Percentiles rank a stretch among this genome's conserved stretches.
Evolutionary conservation across 1,140 invertebrate species (phyloP).

Genomic region (Aphelenchoides besseyi): DNA sequence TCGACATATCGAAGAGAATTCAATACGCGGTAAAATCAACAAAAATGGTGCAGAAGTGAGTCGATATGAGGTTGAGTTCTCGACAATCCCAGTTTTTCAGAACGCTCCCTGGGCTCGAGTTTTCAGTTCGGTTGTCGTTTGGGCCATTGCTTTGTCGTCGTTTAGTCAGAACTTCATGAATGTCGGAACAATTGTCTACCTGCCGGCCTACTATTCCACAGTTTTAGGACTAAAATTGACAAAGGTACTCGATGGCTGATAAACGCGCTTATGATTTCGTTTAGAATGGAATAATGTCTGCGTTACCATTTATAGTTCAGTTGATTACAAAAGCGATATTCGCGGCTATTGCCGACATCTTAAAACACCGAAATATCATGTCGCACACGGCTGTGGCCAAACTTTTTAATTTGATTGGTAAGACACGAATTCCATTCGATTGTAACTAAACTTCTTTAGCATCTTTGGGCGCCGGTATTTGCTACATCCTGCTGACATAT

Average conservation of each 20-base stretch:
- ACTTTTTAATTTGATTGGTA: conserved; percentile 57
- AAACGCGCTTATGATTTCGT: conserved; percentile 16
- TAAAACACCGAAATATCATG: conserved; percentile 32
- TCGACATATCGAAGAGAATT: conserved; percentile 36
- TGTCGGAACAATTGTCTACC: conserved; percentile 60
- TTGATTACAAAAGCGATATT: conserved; percentile 60
- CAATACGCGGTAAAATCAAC: conserved; percentile 5
- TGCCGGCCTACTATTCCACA: conserved; percentile 60
- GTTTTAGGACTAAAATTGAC: conserved; percentile 54
- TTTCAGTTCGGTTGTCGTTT: conserved; percentile 52
- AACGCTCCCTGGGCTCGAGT: conserved; percentile 43
- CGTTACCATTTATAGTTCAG: conserved; percentile 59
- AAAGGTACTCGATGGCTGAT: background rate
- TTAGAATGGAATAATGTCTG: conserved; percentile 60
- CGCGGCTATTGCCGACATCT: conserved; percentile 53
- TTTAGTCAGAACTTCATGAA: conserved; percentile 61
- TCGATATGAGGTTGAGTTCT: no score
- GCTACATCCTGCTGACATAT: conserved; percentile 49
- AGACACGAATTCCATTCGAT: conserved; percentile 21
- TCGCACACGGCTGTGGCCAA: conserved; percentile 49
- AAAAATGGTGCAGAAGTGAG: conserved; percentile 25
- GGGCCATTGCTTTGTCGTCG: conserved; percentile 51
- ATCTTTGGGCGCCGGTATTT: conserved; percentile 55
- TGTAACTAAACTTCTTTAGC: conserved; percentile 44
- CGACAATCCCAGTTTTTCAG: background rate